Percentiles rank a stretch among this genome's conserved stretches.
These are phyloP conservation scores for Drosophila pachea DNA, from an alignment of 1,140 invertebrate genomes.

Conservation along the genomic window DNA sequence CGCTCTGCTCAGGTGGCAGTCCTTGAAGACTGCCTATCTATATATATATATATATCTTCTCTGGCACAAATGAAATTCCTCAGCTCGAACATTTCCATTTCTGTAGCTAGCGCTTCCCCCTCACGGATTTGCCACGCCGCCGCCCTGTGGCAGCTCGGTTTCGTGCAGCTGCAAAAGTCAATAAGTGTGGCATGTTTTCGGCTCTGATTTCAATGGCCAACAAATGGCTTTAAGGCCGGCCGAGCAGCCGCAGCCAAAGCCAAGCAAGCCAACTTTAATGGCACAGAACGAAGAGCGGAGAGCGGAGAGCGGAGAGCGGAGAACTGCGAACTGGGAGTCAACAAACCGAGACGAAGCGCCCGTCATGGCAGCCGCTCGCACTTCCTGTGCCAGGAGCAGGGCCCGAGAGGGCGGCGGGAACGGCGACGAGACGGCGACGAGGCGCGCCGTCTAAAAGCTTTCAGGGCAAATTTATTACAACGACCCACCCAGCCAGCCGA, in stretches of 20 bases:
- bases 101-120: conserved; percentile 6
- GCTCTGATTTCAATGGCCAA: conserved; percentile 59
- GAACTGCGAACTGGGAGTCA: neutral
- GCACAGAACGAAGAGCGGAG: conserved; percentile 1
- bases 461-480: conserved; percentile 53
- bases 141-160: conserved; percentile 10
- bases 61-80: conserved; percentile 8
- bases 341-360: conserved; percentile 26
- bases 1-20: too few relatives aligned
- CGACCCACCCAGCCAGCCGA: neutral
- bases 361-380: conserved; percentile 31
- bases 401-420: too few relatives aligned
- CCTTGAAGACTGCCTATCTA: too few relatives aligned
- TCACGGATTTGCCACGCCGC: neutral
- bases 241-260: conserved; percentile 49
- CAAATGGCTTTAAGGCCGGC: conserved; percentile 70
- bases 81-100: conserved; percentile 12
- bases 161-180: conserved; percentile 61
- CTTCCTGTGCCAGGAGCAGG: conserved; percentile 27
- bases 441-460: conserved; percentile 56
- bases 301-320: neutral
- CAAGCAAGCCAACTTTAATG: conserved; percentile 19
- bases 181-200: conserved; percentile 60
- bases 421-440: neutral
- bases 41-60: too few relatives aligned